Percentiles rank a stretch among this genome's conserved stretches.
Conservation (phyloP, 2,888 invertebrate genomes). For the Drymonia ruficornis region DNA sequence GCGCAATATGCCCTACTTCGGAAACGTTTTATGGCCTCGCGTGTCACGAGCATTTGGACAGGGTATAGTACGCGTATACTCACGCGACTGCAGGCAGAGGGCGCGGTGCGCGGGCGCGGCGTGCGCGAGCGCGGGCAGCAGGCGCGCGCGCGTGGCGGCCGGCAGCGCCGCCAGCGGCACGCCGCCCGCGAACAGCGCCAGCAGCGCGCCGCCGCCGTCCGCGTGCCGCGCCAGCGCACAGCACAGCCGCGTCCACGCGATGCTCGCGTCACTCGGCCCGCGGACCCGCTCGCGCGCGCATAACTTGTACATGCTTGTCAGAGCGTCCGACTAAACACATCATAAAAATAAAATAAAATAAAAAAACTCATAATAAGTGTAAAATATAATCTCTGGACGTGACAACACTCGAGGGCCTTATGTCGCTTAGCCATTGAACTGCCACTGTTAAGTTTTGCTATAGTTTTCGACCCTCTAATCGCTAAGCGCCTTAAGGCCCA, state of each 20-base stretch:
- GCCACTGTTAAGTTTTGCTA: no score
- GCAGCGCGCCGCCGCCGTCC: constrained; percentile 38
- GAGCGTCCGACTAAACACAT: constrained; percentile 56
- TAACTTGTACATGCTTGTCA: constrained; percentile 51
- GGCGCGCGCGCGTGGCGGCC: constrained; percentile 42
- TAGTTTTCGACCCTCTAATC: no score
- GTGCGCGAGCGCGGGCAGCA: constrained; percentile 69
- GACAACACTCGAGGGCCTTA: no score
- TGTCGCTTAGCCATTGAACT: no score
- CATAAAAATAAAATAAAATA: not conserved
- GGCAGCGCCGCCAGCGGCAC: constrained; percentile 40
- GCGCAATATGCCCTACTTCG: no score
- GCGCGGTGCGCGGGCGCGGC: constrained; percentile 63
- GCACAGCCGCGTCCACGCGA: constrained; percentile 41
- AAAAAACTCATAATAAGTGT: no score
- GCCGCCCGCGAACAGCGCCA: constrained; percentile 42
- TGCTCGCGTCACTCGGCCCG: constrained; percentile 27
- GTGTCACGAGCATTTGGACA: no score
- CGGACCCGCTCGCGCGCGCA: constrained; percentile 46
- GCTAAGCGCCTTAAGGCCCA: no score
- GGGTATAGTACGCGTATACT: constrained; percentile 34
- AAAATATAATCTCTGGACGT: no score
- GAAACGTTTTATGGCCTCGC: no score
- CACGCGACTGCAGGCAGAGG: constrained; percentile 62
- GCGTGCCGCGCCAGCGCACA: constrained; percentile 31